phyloP scores from a whole-genome alignment of 1,140 invertebrate species.

The Drosophila athabasca region DNA sequence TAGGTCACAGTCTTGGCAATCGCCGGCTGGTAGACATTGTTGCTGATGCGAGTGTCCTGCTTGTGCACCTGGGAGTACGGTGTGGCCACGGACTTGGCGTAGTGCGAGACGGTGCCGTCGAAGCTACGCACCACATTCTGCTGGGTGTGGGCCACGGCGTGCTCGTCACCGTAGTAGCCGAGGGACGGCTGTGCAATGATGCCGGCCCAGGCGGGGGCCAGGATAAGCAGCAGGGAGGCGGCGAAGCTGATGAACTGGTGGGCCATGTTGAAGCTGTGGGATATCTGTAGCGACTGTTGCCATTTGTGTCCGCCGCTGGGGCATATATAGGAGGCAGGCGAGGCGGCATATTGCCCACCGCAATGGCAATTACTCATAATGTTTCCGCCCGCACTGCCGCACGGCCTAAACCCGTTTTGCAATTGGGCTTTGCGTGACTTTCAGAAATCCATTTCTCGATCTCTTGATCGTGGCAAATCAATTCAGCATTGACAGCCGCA shows the following conservation, averaged over 20 bases:
- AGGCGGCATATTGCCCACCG: conserved; percentile 11
- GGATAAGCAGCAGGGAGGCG: conserved; percentile 74
- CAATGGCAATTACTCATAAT: conserved; percentile 59
- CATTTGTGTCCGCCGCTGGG: conserved; percentile 1
- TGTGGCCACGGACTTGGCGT: conserved; percentile 87
- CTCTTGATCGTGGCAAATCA: conserved; percentile 75
- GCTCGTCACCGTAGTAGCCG: conserved; percentile 81
- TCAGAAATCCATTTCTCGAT: conserved; percentile 78
- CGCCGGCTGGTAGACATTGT: conserved; percentile 84
- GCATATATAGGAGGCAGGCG: conserved; percentile 58
- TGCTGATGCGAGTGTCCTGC: conserved; percentile 86
- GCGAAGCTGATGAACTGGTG: conserved; percentile 77
- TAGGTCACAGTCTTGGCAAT: conserved; percentile 79
- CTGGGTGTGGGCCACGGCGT: conserved; percentile 85
- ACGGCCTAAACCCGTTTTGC: conserved; percentile 43
- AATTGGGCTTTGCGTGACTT: conserved; percentile 72
- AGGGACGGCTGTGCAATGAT: conserved; percentile 55
- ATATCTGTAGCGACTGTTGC: conserved; percentile 58
- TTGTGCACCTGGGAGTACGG: conserved; percentile 87
- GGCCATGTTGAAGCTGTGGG: conserved; percentile 49
- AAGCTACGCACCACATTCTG: conserved; percentile 85
- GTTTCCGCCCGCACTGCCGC: conserved; percentile 4
- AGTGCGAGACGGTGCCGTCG: conserved; percentile 86
- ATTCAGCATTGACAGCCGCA: conserved; percentile 53
- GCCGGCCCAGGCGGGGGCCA: conserved; percentile 81